phyloP scores from a whole-genome alignment of 2,888 invertebrate genomes.

The Druceiella hillmani region DNA sequence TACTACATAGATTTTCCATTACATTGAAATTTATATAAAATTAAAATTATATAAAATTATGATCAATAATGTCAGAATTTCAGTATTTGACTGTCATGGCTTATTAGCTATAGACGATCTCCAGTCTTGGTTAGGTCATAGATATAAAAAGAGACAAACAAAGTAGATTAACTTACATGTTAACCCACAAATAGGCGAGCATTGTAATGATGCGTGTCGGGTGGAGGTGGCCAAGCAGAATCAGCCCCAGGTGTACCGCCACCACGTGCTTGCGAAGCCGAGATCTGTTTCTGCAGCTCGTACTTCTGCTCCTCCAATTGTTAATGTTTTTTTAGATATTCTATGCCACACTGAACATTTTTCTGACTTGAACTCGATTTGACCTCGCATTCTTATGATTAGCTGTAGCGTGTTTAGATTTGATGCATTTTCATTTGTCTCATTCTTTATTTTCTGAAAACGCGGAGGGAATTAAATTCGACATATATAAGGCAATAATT shows the following conservation, averaged over 20 bases:
- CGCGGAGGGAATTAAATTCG: too few relatives aligned
- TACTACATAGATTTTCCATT: too few relatives aligned
- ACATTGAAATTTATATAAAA: slow-evolving; percentile 1
- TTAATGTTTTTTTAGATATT: too few relatives aligned
- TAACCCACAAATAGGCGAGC: slow-evolving; percentile 67
- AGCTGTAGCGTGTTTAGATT: too few relatives aligned
- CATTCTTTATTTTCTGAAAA: too few relatives aligned
- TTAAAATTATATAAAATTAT: too few relatives aligned
- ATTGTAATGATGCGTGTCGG: slow-evolving; percentile 48
- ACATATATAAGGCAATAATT: too few relatives aligned
- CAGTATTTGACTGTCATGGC: not conserved
- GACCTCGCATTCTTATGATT: too few relatives aligned
- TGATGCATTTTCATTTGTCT: too few relatives aligned
- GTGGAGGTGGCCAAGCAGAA: slow-evolving; percentile 36
- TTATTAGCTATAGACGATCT: not conserved
- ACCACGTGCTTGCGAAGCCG: slow-evolving; percentile 68
- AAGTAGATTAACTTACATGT: slow-evolving; percentile 37
- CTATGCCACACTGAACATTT: too few relatives aligned
- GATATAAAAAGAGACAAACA: too few relatives aligned
- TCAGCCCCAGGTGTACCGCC: slow-evolving; percentile 38
- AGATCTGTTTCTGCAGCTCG: slow-evolving; percentile 86
- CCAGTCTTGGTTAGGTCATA: not conserved
- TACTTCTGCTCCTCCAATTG: slow-evolving; percentile 91
- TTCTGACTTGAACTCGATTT: too few relatives aligned
- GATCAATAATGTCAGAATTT: slow-evolving; percentile 1